Percentiles rank a stretch among this genome's conserved stretches.
These are phyloP conservation scores for Okamejei kenojei DNA, from an alignment of 2,797 vertebrate species.

Conservation along the genomic window DNA sequence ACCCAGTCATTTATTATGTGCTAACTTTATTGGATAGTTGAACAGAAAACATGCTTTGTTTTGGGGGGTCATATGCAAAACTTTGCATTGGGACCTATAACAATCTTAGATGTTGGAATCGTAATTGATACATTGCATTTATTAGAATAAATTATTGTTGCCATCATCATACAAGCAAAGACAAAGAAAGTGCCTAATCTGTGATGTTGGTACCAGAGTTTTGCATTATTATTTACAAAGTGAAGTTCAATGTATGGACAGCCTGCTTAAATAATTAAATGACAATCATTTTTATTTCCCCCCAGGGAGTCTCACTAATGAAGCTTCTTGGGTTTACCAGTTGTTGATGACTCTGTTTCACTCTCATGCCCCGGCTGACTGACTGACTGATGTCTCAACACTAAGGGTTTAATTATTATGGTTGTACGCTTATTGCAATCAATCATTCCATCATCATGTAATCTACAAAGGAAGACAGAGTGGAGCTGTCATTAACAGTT, in stretches of 20 bases:
- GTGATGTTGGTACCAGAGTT: background rate
- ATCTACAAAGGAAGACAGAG: background rate
- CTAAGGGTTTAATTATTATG: slow-evolving; percentile 1
- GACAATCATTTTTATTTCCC: slow-evolving; percentile 21
- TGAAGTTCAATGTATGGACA: background rate
- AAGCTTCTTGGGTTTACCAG: background rate
- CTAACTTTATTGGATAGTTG: no score
- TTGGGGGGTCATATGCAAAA: no score
- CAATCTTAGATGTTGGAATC: background rate
- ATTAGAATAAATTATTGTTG: slow-evolving; percentile 5
- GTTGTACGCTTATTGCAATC: slow-evolving; percentile 22
- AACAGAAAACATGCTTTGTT: background rate
- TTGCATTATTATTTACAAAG: slow-evolving; percentile 33
- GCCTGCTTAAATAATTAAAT: slow-evolving; percentile 24
- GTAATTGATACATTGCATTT: background rate
- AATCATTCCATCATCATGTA: background rate
- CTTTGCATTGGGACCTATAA: background rate
- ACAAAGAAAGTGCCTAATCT: background rate
- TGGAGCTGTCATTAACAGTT: background rate
- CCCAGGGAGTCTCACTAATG: background rate
- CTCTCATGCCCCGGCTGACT: slow-evolving; percentile 11
- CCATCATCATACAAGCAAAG: background rate
- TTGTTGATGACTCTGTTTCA: slow-evolving; percentile 17
- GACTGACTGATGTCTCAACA: slow-evolving; percentile 19
- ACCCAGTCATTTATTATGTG: background rate